Conservation (phyloP, 2,888 invertebrate genomes). For the Ophioninae sp. region DNA sequence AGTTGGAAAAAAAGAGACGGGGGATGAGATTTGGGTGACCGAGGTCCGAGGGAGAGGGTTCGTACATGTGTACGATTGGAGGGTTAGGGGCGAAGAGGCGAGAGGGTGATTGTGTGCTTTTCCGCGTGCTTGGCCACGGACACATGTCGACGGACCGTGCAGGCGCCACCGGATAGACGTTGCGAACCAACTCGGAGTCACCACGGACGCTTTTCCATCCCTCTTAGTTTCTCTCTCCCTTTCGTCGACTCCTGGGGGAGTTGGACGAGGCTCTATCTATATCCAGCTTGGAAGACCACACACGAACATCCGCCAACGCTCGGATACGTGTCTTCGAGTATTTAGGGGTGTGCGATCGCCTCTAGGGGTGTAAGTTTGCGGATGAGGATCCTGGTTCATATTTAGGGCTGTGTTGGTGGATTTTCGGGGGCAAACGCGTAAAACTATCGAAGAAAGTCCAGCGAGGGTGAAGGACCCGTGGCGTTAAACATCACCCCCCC, state of each 20-base stretch:
- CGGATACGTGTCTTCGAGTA: neutral
- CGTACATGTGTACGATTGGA: constrained; percentile 12
- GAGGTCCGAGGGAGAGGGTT: constrained; percentile 55
- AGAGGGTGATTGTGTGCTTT: constrained; percentile 70
- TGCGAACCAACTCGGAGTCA: constrained; percentile 23
- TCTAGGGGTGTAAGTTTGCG: neutral
- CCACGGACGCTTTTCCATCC: constrained; percentile 63
- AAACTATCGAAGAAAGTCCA: constrained; percentile 45
- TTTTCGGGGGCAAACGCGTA: constrained; percentile 34
- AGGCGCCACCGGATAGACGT: constrained; percentile 55
- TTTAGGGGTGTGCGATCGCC: neutral
- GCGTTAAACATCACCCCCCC: neutral
- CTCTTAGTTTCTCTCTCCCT: constrained; percentile 41
- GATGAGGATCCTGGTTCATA: constrained; percentile 28
- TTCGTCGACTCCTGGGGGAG: constrained; percentile 42
- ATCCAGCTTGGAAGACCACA: constrained; percentile 53
- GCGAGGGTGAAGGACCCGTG: constrained; percentile 45
- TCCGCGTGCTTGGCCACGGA: constrained; percentile 79
- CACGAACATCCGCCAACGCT: neutral
- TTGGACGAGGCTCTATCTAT: constrained; percentile 65
- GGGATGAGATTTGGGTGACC: constrained; percentile 56
- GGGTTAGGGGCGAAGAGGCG: constrained; percentile 15
- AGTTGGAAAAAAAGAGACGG: constrained; percentile 35
- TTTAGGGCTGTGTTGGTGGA: no score
- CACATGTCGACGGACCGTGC: constrained; percentile 73